Percentiles rank a stretch among this genome's conserved stretches.
Conservation (phyloP, 2,113 vertebrate genomes). For the Apeltes quadracus region DNA sequence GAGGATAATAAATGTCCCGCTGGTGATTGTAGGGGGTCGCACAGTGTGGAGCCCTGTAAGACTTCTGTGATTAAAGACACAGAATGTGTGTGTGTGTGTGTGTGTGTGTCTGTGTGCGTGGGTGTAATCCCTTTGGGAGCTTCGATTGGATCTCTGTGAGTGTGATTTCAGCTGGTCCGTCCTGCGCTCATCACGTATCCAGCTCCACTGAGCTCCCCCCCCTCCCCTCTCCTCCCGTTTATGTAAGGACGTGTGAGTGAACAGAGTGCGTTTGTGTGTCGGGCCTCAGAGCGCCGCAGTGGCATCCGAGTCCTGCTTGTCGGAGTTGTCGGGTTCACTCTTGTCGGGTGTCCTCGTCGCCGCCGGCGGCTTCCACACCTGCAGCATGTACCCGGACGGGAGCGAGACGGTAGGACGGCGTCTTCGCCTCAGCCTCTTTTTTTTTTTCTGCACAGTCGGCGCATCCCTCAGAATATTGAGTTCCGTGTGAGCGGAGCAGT, state of each 20-base stretch:
- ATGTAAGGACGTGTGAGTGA: constrained; percentile 62
- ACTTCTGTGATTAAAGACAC: no score
- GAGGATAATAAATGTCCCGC: no score
- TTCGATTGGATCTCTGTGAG: no score
- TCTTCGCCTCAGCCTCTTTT: constrained; percentile 13
- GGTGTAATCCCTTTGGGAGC: no score
- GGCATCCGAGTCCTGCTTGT: constrained; percentile 65
- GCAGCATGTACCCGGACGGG: constrained; percentile 78
- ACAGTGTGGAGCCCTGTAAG: no score
- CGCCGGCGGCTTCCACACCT: constrained; percentile 30
- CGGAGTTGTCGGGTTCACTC: no score
- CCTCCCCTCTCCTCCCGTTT: constrained; percentile 36
- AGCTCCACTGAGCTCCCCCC: constrained; percentile 44
- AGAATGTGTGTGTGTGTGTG: no score
- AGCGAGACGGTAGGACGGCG: constrained; percentile 67
- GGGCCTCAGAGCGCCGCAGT: constrained; percentile 37
- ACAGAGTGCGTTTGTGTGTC: background rate
- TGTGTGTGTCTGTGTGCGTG: no score
- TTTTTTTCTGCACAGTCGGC: constrained; percentile 37
- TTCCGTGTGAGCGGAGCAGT: background rate
- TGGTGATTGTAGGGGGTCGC: no score
- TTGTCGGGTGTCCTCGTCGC: constrained; percentile 39
- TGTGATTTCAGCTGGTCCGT: constrained; percentile 41
- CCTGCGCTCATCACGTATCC: constrained; percentile 28
- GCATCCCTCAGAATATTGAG: background rate